These are phyloP conservation scores for Heptranchias perlo DNA, from an alignment of 2,113 vertebrate genomes.

Conservation along the genomic window DNA sequence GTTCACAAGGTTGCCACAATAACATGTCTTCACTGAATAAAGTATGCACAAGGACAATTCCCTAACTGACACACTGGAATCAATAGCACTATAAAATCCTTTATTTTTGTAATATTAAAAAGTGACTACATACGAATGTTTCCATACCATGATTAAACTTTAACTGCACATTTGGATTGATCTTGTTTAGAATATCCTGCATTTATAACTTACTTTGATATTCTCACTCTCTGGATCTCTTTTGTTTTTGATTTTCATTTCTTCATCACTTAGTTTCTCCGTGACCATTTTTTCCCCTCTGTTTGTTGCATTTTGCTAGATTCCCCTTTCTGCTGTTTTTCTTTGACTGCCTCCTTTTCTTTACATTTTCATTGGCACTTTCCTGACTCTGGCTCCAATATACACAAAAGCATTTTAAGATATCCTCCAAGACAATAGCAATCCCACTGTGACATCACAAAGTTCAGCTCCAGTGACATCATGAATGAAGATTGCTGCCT, in stretches of 20 bases:
- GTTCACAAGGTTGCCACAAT: background rate
- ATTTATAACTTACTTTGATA: background rate
- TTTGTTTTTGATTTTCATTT: background rate
- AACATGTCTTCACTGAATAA: background rate
- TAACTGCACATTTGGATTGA: background rate
- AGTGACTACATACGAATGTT: background rate
- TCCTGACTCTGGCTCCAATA: background rate
- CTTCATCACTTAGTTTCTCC: background rate
- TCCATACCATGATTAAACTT: background rate
- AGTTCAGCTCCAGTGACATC: background rate
- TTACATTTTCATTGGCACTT: background rate
- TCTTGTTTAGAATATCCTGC: background rate
- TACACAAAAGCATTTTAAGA: background rate
- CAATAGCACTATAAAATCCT: background rate
- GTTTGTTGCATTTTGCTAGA: background rate
- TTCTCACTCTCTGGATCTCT: background rate
- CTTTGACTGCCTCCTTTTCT: background rate
- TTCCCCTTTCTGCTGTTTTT: background rate
- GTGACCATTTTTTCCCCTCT: background rate
- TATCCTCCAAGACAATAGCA: background rate
- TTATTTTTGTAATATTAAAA: background rate
- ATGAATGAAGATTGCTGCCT: background rate
- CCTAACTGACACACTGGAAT: background rate
- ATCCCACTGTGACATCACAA: constrained; percentile 16
- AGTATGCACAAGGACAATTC: background rate